phyloP scores from a whole-genome alignment of 1,140 invertebrate species.

The Aleiodes sp. region DNA sequence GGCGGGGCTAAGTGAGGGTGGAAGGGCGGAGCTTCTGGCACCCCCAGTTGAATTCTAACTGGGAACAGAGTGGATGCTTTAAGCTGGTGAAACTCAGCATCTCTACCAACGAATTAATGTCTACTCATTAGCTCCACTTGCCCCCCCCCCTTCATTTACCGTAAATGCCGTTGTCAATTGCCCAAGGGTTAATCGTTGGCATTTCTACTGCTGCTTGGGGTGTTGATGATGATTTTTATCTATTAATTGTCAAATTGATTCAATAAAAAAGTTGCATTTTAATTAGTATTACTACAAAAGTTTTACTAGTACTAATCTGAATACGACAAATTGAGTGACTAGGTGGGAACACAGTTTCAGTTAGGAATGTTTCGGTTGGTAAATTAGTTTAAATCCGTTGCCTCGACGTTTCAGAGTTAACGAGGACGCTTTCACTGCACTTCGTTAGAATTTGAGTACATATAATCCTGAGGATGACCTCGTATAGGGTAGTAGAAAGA shows the following conservation, averaged over 20 bases:
- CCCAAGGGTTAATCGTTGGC: not conserved
- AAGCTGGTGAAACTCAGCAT: not conserved
- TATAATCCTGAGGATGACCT: not conserved
- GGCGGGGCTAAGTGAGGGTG: constrained; percentile 47
- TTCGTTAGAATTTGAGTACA: not conserved
- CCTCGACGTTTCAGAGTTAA: not conserved
- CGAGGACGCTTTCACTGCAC: not conserved
- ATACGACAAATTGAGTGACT: no score
- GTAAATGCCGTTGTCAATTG: not conserved
- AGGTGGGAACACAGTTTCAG: no score
- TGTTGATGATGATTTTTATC: constrained; percentile 1
- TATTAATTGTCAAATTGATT: constrained; percentile 13
- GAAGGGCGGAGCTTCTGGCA: constrained; percentile 47
- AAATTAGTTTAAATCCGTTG: not conserved
- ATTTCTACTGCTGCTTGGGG: not conserved
- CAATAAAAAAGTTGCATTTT: no score
- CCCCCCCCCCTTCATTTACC: not conserved
- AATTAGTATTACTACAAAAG: no score
- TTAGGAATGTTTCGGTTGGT: not conserved
- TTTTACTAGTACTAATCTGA: no score
- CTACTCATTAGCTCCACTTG: not conserved
- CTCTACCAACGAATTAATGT: constrained; percentile 19
- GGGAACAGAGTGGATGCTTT: not conserved
- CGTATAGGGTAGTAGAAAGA: not conserved
- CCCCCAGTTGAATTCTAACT: constrained; percentile 20